Conservation (phyloP, 2,797 vertebrate species). For the Enteromius trimaculatus region DNA sequence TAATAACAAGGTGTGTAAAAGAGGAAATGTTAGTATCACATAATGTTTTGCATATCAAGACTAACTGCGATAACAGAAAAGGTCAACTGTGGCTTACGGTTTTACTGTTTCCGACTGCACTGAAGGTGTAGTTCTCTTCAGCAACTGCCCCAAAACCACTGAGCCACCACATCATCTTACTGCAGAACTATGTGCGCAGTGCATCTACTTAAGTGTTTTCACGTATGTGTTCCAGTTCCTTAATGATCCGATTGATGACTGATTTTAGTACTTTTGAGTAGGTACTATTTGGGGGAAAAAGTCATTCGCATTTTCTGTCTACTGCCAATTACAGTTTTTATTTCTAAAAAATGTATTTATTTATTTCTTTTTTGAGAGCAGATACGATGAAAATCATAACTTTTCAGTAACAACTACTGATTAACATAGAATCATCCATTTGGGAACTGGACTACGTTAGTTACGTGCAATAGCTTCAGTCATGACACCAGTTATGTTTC, state of each 20-base stretch:
- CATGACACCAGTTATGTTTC: background rate
- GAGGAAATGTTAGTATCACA: background rate
- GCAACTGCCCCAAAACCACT: background rate
- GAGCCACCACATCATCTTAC: background rate
- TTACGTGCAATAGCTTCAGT: background rate
- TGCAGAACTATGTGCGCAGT: background rate
- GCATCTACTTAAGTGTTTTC: background rate
- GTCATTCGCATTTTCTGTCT: background rate
- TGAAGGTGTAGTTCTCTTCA: background rate
- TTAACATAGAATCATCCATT: background rate
- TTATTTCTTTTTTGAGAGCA: background rate
- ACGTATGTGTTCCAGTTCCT: background rate
- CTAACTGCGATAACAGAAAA: background rate
- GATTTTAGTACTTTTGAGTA: background rate
- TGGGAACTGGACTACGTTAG: background rate
- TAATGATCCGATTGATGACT: background rate
- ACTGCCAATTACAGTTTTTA: background rate
- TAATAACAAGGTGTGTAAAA: background rate
- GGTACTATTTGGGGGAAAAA: background rate
- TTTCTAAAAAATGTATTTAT: no score
- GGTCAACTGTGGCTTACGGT: background rate
- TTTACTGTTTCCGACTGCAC: slow-evolving; percentile 7
- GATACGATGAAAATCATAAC: background rate
- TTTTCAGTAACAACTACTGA: background rate
- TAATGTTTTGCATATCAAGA: background rate